Evolutionary conservation across 2,888 invertebrate species (phyloP).

Genomic region (Drosophila mettleri): DNA sequence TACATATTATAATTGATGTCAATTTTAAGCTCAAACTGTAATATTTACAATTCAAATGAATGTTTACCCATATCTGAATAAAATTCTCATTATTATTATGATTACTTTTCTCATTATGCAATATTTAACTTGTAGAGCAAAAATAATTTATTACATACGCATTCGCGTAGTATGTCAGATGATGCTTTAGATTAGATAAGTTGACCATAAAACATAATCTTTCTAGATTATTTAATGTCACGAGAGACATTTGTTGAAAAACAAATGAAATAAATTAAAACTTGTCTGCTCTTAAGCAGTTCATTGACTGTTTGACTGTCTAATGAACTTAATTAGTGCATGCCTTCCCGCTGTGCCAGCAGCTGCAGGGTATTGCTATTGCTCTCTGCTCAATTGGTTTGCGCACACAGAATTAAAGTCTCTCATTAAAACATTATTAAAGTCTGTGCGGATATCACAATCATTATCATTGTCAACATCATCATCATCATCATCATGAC

Average conservation of each 20-base stretch:
- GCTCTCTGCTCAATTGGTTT: conserved; percentile 32
- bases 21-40: conserved; percentile 1
- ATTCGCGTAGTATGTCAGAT: conserved; percentile 4
- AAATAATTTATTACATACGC: conserved; percentile 38
- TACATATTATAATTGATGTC: conserved; percentile 10
- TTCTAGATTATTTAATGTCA: conserved; percentile 2
- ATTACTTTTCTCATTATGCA: conserved; percentile 9
- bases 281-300: conserved; percentile 17
- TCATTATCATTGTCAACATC: conserved; percentile 20
- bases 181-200: conserved; percentile 40
- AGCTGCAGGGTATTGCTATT: conserved; percentile 36
- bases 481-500: conserved; percentile 13
- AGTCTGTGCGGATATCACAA: conserved; percentile 12
- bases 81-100: not conserved
- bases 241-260: not conserved
- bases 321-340: conserved; percentile 32
- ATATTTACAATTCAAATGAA: conserved; percentile 2
- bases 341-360: conserved; percentile 31
- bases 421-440: conserved; percentile 7
- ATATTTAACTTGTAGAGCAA: conserved; percentile 18
- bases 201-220: not conserved
- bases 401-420: conserved; percentile 7
- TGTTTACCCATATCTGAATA: not conserved
- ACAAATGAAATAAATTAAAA: conserved; percentile 18
- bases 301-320: conserved; percentile 12